phyloP scores from a whole-genome alignment of 2,113 vertebrate species.

The Emberiza fucata region DNA sequence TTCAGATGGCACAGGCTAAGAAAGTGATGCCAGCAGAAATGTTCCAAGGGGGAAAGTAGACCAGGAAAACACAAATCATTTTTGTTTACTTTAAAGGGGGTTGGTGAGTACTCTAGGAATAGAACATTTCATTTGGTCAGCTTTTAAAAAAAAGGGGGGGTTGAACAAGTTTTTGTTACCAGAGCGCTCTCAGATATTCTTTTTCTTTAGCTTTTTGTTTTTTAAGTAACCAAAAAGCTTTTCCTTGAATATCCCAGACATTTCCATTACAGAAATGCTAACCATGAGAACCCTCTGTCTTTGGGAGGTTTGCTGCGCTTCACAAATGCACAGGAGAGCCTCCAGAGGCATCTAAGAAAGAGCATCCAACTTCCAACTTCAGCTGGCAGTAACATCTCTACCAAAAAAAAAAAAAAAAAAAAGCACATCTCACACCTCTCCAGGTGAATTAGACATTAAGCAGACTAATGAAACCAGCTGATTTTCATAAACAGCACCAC shows the following conservation, averaged over 20 bases:
- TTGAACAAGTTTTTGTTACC: background rate
- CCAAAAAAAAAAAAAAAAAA: too few relatives aligned
- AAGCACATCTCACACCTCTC: background rate
- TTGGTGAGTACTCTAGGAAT: conserved; percentile 1
- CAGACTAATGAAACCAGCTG: background rate
- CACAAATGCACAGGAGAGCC: background rate
- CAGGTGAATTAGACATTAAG: background rate
- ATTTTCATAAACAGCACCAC: background rate
- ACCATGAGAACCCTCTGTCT: background rate
- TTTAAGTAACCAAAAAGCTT: background rate
- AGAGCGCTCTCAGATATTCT: background rate
- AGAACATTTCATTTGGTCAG: background rate
- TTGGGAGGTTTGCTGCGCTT: background rate
- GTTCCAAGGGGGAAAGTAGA: conserved; percentile 5
- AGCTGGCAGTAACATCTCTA: background rate
- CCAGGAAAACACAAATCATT: conserved; percentile 51
- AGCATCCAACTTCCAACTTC: background rate
- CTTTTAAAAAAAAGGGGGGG: background rate
- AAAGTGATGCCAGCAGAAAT: conserved; percentile 36
- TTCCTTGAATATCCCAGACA: background rate
- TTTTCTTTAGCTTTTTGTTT: background rate
- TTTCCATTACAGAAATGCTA: background rate
- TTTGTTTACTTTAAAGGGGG: conserved; percentile 38
- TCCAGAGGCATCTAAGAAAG: background rate
- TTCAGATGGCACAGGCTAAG: background rate